Conservation (phyloP, 2,888 invertebrate species). For the Pocota personata region DNA sequence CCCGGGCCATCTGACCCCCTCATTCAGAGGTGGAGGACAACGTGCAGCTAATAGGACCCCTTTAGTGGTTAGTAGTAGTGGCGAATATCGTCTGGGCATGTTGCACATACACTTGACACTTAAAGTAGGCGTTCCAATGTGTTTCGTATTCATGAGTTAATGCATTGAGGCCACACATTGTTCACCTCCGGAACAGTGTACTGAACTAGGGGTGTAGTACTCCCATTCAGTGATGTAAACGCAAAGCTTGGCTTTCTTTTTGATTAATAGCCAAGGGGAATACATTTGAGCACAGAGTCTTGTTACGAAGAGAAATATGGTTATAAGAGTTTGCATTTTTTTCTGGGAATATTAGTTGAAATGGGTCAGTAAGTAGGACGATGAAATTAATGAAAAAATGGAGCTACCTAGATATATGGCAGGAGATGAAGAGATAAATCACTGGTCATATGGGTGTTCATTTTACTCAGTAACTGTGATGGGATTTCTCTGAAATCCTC, state of each 20-base stretch:
- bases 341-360: too few relatives aligned
- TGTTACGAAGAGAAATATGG: slow-evolving; percentile 49
- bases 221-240: neutral
- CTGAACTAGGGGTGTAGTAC: neutral
- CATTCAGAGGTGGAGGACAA: neutral
- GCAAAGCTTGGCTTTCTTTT: slow-evolving; percentile 31
- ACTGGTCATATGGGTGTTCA: too few relatives aligned
- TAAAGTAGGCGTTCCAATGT: slow-evolving; percentile 39
- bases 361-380: too few relatives aligned
- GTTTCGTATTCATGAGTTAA: slow-evolving; percentile 50
- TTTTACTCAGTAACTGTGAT: too few relatives aligned
- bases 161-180: slow-evolving; percentile 57
- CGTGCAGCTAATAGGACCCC: slow-evolving; percentile 29
- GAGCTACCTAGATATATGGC: too few relatives aligned
- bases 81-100: slow-evolving; percentile 22
- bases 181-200: slow-evolving; percentile 27
- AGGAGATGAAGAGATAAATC: too few relatives aligned
- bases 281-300: slow-evolving; percentile 25
- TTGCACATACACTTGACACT: slow-evolving; percentile 37
- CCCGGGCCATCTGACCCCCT: neutral
- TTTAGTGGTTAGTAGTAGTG: slow-evolving; percentile 27
- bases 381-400: too few relatives aligned
- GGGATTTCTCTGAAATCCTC: too few relatives aligned
- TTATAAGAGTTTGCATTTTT: neutral
- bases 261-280: slow-evolving; percentile 58